These are phyloP conservation scores for Arnoldichthys spilopterus DNA, from an alignment of 2,797 vertebrate genomes.

Conservation along the genomic window DNA sequence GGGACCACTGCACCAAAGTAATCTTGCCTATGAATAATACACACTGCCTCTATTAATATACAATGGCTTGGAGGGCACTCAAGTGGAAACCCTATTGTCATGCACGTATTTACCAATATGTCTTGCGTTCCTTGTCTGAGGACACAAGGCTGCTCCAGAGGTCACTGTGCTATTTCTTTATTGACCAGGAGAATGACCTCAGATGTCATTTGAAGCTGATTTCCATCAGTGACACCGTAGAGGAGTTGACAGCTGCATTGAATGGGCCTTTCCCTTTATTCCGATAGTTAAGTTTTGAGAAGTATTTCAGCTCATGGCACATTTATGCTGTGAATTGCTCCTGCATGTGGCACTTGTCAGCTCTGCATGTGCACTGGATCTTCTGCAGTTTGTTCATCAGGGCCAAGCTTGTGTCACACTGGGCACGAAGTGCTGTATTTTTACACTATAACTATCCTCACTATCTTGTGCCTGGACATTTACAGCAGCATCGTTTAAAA, in stretches of 20 bases:
- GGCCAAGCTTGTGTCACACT: neutral
- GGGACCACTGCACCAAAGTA: constrained; percentile 73
- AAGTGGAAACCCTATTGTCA: constrained; percentile 66
- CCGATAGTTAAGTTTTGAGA: neutral
- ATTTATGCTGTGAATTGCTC: neutral
- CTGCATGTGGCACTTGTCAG: neutral
- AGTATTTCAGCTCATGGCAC: constrained; percentile 1
- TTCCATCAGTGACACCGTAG: neutral
- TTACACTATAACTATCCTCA: neutral
- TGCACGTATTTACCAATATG: constrained; percentile 67
- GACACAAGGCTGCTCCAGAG: neutral
- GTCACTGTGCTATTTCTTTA: neutral
- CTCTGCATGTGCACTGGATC: neutral
- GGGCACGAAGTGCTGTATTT: neutral
- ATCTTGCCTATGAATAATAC: constrained; percentile 79
- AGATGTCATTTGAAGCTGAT: neutral
- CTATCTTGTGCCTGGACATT: no score
- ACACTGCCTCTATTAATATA: constrained; percentile 75
- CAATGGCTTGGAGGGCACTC: constrained; percentile 61
- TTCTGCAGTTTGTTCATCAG: neutral
- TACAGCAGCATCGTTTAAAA: no score
- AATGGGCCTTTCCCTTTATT: neutral
- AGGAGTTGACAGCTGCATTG: neutral
- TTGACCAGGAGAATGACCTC: neutral
- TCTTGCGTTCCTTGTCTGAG: constrained; percentile 8